Percentiles rank a stretch among this genome's conserved stretches.
phyloP scores from a whole-genome alignment of 2,113 vertebrate genomes.

The Podarcis cretensis region DNA sequence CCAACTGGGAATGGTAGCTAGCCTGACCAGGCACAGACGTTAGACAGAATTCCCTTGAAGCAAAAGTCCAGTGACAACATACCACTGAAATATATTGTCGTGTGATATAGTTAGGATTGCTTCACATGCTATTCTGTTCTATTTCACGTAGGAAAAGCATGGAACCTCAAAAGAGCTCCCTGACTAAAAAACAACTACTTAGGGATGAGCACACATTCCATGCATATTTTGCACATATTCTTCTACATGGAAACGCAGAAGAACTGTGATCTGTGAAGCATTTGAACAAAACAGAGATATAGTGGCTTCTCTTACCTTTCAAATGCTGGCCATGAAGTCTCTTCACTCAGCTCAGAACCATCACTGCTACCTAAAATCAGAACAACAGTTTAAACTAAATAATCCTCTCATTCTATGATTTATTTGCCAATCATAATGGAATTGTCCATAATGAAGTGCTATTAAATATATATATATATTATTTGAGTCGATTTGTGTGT shows the following conservation, averaged over 20 bases:
- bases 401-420: not conserved
- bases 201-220: not conserved
- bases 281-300: not conserved
- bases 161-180: no score
- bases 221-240: not conserved
- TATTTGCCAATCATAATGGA: not conserved
- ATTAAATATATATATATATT: not conserved
- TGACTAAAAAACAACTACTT: not conserved
- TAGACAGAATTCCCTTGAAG: not conserved
- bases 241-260: not conserved
- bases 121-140: not conserved
- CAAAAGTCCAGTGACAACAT: not conserved
- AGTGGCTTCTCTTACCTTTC: constrained; percentile 86
- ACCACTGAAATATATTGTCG: not conserved
- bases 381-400: not conserved
- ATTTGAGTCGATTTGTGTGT: not conserved
- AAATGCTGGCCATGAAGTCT: constrained; percentile 97
- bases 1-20: not conserved
- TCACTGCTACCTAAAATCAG: constrained; percentile 92
- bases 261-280: not conserved
- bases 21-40: not conserved
- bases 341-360: constrained; percentile 97
- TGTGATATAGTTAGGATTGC: not conserved
- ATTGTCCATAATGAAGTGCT: not conserved
- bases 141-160: not conserved